Base-by-base conservation (phyloP, 2,797 vertebrate species). In the Hydrocynus forskahlii region DNA sequence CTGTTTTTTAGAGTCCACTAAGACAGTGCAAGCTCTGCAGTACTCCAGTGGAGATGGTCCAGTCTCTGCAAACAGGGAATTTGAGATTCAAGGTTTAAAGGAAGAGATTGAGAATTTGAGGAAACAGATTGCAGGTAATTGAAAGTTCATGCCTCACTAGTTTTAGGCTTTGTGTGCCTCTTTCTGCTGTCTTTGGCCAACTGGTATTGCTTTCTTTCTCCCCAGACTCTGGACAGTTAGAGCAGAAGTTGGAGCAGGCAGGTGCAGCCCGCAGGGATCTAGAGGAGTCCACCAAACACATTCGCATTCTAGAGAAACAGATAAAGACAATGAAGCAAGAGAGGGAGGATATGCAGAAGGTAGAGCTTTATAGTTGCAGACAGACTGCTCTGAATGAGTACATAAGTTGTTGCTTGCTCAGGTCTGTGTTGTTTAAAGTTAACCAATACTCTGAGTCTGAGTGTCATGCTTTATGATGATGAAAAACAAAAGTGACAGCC, bases 61-160 rank as follows among this genome's bases (percentile, higher is more conserved):
- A 1, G 77, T 93, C 85, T 92, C 91, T 79, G 83, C 93, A 60
- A 98, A 92, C 93, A 97, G 94, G 91, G 98, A 99, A 91, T 91
- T 95, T 89, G 98, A 99, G 95, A 97, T 99, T 89, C 95, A 95
- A 90, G 94, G 92, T 83, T 93, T 99, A 81, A 99, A 97, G 92
- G 97, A 96, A 59, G 98, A 99, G 94, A 96, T 98, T 38, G 97
- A 98, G 88, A 94, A 93, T 77, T 92, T 99, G 80, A 98, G 95
- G 93, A 98, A 97, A 87, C 97, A 99, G 90, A 93, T 97, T 55
- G 93, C 95, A 86, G 97, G 97, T 99, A 70, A 86, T 70, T 14
- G 40, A 38, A 70, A 59, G 4, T 25, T 25, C 2, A 45, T 29
- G 3, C 2, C 48, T 17, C 19, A 52, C 12, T 25, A 13, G 8